A percentile compares a stretch with the other conserved stretches of the same genome.
Conservation (phyloP, 2,888 invertebrate genomes). For the Eupithecia exiguata region DNA sequence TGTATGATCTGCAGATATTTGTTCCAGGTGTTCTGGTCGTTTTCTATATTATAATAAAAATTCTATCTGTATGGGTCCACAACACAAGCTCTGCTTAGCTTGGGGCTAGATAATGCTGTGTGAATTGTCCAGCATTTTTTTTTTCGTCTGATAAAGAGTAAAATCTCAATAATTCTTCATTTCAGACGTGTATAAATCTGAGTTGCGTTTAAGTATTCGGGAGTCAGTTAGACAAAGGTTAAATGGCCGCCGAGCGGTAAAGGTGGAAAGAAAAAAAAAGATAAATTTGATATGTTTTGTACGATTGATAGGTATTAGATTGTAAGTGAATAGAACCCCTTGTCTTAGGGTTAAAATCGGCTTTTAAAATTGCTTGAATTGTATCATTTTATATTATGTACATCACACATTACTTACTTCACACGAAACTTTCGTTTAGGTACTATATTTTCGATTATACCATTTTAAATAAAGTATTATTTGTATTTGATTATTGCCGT, state of each 20-base stretch:
- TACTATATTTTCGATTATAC: conserved; percentile 23
- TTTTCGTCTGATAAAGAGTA: no score
- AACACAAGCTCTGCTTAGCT: no score
- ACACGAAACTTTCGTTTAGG: conserved; percentile 7
- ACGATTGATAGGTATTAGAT: conserved; percentile 43
- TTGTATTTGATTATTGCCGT: conserved; percentile 21
- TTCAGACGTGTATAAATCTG: not conserved
- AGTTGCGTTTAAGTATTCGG: not conserved
- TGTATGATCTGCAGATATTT: no score
- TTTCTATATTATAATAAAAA: no score
- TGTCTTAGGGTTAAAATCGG: conserved; percentile 16
- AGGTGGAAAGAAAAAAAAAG: not conserved
- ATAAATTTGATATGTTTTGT: conserved; percentile 50
- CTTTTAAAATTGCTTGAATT: conserved; percentile 20
- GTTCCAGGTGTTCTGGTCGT: no score
- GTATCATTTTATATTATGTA: conserved; percentile 8
- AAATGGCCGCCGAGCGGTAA: not conserved
- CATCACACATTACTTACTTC: conserved; percentile 16
- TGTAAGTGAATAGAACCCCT: conserved; percentile 18
- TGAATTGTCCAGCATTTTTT: no score
- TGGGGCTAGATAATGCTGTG: no score
- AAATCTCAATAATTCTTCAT: no score
- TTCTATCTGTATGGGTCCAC: no score
- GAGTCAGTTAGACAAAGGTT: not conserved
- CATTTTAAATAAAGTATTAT: conserved; percentile 19